phyloP scores from a whole-genome alignment of 2,888 invertebrate species.

The Notocelia uddmanniana region DNA sequence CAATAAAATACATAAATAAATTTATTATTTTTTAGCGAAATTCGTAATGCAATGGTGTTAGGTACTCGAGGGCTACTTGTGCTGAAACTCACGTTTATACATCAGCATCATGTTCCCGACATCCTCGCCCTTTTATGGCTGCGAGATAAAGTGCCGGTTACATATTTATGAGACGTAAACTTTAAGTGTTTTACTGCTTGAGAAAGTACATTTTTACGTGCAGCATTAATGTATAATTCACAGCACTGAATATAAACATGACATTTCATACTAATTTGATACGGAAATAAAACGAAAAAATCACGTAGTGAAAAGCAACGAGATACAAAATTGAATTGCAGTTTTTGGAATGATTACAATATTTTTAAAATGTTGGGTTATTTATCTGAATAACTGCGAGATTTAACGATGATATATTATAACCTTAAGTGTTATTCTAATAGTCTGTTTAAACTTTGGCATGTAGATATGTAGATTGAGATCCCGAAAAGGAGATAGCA shows the following conservation, averaged over 20 bases:
- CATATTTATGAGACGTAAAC: conserved; percentile 21
- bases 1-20: too few relatives aligned
- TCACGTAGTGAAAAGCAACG: neutral
- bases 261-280: neutral
- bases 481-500: too few relatives aligned
- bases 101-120: neutral
- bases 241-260: neutral
- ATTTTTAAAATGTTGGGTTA: too few relatives aligned
- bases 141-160: conserved; percentile 10
- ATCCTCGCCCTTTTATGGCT: conserved; percentile 3
- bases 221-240: neutral
- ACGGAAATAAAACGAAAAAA: neutral
- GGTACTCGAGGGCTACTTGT: neutral
- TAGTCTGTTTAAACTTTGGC: too few relatives aligned
- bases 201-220: neutral
- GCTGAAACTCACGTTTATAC: neutral
- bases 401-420: too few relatives aligned
- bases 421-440: too few relatives aligned
- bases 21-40: too few relatives aligned
- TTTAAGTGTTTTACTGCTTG: conserved; percentile 20
- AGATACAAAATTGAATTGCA: neutral
- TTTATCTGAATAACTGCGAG: too few relatives aligned
- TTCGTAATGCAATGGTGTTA: neutral
- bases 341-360: too few relatives aligned
- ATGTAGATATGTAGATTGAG: too few relatives aligned